Base-by-base conservation (phyloP, 37 sponge, comb jelly and placozoan species). In the Amphimedon queenslandica region DNA sequence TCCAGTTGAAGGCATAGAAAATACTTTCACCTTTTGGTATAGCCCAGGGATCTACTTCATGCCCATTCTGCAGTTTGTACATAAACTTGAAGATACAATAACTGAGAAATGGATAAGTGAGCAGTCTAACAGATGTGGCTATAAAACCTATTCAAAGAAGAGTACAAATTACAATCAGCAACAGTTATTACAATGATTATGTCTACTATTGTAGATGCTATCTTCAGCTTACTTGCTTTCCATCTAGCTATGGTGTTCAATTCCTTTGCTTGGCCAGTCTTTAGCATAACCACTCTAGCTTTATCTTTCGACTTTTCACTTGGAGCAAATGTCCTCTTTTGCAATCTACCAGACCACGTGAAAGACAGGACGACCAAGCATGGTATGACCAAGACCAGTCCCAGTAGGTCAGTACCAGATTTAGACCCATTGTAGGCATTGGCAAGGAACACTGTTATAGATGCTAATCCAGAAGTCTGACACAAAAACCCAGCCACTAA, bases 111-210 rank as follows among this genome's bases (percentile, higher is more conserved):
- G 90, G 90, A 30, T 80, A 77, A 40, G 74, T 40, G 1, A 89
- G 2, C 38, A 89, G 43, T 41, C 84, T 57, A 32, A 79, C 34
- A n/a, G 8, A 37, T 23, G 84, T 77, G 39, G 83, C 73, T 70
- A 89, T 55, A 64, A 84, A 80, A 64, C 71, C 90, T 89, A 60
- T 1, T 40, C 37, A 51, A 18, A 82, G n/a, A n/a, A n/a, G n/a
- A 78, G 37, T 4, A 29, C 11, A 21, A 28, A 10, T 25, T 53
- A 2, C 56, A 8, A 3, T 4, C 33, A 6, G 63, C 20, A 57
- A 20, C 63, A 27, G 30, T 21, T 4, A 35, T 51, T 11, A 18
- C 31, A n/a, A n/a, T n/a, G n/a, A n/a, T n/a, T n/a, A n/a, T n/a
- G n/a, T n/a, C n/a, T n/a, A n/a, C n/a, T n/a, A n/a, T n/a, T n/a